Base-by-base conservation (phyloP, 2,888 invertebrate genomes). In the Arctia plantaginis region DNA sequence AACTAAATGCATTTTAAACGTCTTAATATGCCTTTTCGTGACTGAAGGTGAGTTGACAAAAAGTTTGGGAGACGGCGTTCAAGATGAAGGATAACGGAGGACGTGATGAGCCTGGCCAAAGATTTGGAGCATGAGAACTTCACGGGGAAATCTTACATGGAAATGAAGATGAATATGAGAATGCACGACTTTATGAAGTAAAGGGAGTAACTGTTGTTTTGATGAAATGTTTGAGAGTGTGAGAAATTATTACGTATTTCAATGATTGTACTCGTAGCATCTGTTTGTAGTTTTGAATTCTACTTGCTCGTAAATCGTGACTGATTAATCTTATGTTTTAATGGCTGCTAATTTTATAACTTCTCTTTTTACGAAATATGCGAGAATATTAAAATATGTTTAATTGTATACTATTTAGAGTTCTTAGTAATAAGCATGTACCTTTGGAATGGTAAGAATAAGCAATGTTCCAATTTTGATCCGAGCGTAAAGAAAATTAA, bases 1-100 rank as follows among this genome's bases (percentile, higher is more conserved):
- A 90, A 90, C 92, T 95, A 95, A 95, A 95, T 94, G 94, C 91
- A 92, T 94, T 93, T 95, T 93, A 94, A 95, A 95, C 94, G 95
- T 95, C 95, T 95, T 94, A 95, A 95, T 95, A 95, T 84, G 91
- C 90, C 86, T 90, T 90, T 90, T 95, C 95, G 95, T 95, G 95
- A 95, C 95, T 91, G 89, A 90, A 94, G 94, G 93, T 93, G 93
- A 93, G 87, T 83, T 88, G 91, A 94, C 93, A 93, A 93, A 93
- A 93, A 89, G 91, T 87, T 93, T 90, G 92, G 94, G 94, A 93
- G 94, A 94, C 90, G 89, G 77, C 88, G 90, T 89, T 87, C 85
- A 88, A 89, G 89, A 89, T 80, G 79, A 84, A 76, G 87, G 95
- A 95, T 95, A 94, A 93, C 86, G 81, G 80, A 66, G 87, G 86